phyloP scores from a whole-genome alignment of 2,797 vertebrate species.

The Momotus momota region DNA sequence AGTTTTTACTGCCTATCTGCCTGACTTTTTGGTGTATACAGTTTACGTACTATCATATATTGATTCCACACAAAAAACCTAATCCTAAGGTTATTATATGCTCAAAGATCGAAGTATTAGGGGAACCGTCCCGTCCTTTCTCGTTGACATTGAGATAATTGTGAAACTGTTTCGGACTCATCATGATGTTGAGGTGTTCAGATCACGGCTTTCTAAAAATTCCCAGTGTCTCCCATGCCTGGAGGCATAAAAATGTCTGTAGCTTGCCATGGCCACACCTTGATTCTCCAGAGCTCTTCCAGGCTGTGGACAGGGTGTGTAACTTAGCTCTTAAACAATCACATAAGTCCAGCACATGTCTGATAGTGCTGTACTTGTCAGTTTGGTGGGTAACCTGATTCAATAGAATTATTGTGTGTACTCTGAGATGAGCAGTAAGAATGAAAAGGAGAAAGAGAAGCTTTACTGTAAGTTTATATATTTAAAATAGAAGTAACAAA shows the following conservation, averaged over 20 bases:
- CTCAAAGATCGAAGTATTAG: not conserved
- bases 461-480: not conserved
- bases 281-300: not conserved
- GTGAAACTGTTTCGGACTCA: not conserved
- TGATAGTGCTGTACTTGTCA: not conserved
- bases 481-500: not conserved
- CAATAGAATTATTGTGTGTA: accelerated
- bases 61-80: not conserved
- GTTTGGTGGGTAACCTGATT: not conserved
- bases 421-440: not conserved
- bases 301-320: not conserved
- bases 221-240: not conserved
- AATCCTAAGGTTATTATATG: not conserved
- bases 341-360: accelerated
- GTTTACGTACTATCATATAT: not conserved
- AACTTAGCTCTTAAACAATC: not conserved
- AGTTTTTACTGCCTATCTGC: not conserved
- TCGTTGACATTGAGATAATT: not conserved
- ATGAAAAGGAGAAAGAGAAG: not conserved
- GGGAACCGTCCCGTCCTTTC: not conserved
- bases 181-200: not conserved
- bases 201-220: not conserved
- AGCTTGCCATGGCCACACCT: not conserved
- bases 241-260: not conserved
- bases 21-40: not conserved